Percentiles rank a stretch among this genome's conserved stretches.
phyloP scores from a whole-genome alignment of 2,113 vertebrate genomes.

The Cyprinodon variegatus region DNA sequence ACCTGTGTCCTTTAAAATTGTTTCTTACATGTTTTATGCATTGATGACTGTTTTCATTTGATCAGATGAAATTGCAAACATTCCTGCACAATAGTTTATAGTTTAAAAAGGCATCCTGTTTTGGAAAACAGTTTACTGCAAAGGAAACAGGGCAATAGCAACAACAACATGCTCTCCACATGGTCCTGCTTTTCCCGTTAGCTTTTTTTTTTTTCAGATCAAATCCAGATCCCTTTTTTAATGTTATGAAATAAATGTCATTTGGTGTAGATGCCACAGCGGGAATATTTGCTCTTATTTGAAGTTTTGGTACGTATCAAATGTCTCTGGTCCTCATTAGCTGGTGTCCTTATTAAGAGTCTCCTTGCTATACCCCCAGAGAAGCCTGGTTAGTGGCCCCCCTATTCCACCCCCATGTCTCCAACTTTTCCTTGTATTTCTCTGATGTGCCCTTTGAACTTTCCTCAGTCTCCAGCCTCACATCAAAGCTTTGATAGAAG shows the following conservation, averaged over 20 bases:
- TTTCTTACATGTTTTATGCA: conserved; percentile 70
- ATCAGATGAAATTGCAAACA: conserved; percentile 76
- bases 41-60: conserved; percentile 60
- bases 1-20: conserved; percentile 46
- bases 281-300: conserved; percentile 16
- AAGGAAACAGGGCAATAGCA: conserved; percentile 55
- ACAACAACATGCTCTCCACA: conserved; percentile 57
- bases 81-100: conserved; percentile 70
- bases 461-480: conserved; percentile 59
- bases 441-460: conserved; percentile 70
- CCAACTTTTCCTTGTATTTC: conserved; percentile 55
- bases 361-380: conserved; percentile 58
- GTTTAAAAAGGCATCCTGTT: conserved; percentile 78
- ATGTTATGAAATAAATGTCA: conserved; percentile 2
- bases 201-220: conserved; percentile 12
- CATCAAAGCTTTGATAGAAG: conserved; percentile 70
- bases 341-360: conserved; percentile 68
- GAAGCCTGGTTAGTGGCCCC: conserved; percentile 38
- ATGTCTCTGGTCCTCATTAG: conserved; percentile 69
- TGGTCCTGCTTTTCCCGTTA: conserved; percentile 40
- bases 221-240: conserved; percentile 46
- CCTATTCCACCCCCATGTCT: conserved; percentile 4
- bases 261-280: conserved; percentile 27
- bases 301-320: conserved; percentile 28
- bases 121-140: conserved; percentile 61